Percentiles rank a stretch among this genome's conserved stretches.
Evolutionary conservation across 2,797 vertebrate genomes (phyloP).

Genomic region (Acanthis flammea): DNA sequence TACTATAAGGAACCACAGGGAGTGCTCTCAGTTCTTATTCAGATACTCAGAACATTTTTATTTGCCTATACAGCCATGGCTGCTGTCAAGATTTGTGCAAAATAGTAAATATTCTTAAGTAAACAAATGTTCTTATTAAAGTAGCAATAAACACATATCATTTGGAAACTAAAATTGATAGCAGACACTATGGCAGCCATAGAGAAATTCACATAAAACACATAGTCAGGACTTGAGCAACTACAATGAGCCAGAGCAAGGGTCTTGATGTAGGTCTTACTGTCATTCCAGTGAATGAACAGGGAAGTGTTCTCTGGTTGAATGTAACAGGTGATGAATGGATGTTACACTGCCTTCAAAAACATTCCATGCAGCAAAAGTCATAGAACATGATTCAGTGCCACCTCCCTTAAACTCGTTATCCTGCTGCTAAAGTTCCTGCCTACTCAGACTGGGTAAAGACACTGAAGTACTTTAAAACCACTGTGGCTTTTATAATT

Average conservation of each 20-base stretch:
- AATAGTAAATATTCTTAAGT: background rate
- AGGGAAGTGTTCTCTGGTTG: background rate
- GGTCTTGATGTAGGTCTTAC: background rate
- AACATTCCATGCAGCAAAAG: background rate
- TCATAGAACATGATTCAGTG: background rate
- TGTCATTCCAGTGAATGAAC: background rate
- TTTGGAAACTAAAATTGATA: background rate
- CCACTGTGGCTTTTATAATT: background rate
- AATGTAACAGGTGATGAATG: background rate
- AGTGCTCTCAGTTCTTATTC: background rate
- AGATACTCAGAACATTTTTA: background rate
- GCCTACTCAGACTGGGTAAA: background rate
- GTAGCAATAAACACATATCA: background rate
- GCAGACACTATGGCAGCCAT: background rate
- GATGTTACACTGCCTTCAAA: background rate
- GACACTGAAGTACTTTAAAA: background rate
- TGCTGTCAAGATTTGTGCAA: background rate
- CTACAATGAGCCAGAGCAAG: background rate
- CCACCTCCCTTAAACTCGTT: background rate
- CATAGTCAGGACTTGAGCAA: background rate
- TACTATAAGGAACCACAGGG: background rate
- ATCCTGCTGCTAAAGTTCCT: background rate
- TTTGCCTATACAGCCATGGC: background rate
- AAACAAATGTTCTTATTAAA: background rate
- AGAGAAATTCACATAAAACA: background rate